Conservation (phyloP, 2,888 invertebrate species). For the Polydrusus cervinus region DNA sequence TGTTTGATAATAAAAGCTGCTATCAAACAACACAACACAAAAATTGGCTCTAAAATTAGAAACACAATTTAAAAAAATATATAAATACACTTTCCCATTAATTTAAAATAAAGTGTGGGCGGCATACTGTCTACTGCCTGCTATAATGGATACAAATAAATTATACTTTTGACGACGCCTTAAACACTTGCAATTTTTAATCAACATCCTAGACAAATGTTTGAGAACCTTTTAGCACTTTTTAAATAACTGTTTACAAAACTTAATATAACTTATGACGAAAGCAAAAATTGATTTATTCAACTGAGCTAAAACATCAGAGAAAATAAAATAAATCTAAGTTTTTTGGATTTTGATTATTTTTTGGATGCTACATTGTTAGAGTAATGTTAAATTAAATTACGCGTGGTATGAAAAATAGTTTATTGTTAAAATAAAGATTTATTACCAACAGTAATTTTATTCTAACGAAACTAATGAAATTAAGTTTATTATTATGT, state of each 20-base stretch:
- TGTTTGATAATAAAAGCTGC: too few relatives aligned
- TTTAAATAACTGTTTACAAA: slow-evolving; percentile 15
- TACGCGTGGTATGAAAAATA: slow-evolving; percentile 5
- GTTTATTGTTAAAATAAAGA: background rate
- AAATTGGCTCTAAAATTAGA: background rate
- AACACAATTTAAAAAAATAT: background rate
- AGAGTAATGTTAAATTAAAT: background rate
- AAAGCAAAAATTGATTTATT: slow-evolving; percentile 18
- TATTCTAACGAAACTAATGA: too few relatives aligned
- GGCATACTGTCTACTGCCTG: slow-evolving; percentile 38
- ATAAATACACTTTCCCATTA: slow-evolving; percentile 12
- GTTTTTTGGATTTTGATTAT: slow-evolving; percentile 1
- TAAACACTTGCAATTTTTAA: slow-evolving; percentile 24
- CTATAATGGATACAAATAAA: slow-evolving; percentile 16
- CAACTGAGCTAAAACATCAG: background rate
- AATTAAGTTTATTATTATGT: too few relatives aligned
- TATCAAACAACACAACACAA: too few relatives aligned
- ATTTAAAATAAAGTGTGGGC: slow-evolving; percentile 31
- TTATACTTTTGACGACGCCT: background rate
- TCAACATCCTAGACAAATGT: background rate
- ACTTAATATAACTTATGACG: background rate
- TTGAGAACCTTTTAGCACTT: slow-evolving; percentile 11
- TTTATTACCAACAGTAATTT: background rate
- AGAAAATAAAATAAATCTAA: slow-evolving; percentile 8
- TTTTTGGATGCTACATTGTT: slow-evolving; percentile 1